Evolutionary conservation across 2,797 vertebrate species (phyloP).

Genomic region (Chaenodraco wilsoni): DNA sequence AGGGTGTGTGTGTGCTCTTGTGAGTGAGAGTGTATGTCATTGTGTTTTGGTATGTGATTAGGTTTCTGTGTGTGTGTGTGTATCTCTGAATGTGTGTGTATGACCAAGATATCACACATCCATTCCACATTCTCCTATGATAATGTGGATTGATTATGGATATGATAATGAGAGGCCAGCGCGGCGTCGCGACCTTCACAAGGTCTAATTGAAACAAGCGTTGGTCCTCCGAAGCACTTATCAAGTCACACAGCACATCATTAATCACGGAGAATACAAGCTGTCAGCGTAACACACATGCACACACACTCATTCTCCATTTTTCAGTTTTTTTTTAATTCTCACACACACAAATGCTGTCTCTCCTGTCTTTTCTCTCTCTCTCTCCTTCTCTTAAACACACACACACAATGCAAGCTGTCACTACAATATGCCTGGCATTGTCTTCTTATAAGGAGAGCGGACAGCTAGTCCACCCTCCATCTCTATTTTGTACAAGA

Average conservation of each 20-base stretch:
- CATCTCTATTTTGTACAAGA: slow-evolving; percentile 77
- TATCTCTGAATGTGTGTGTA: slow-evolving; percentile 56
- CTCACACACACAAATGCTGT: slow-evolving; percentile 29
- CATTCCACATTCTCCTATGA: slow-evolving; percentile 81
- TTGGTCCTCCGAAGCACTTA: slow-evolving; percentile 86
- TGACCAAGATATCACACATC: slow-evolving; percentile 82
- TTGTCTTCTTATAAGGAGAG: slow-evolving; percentile 81
- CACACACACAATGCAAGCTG: slow-evolving; percentile 78
- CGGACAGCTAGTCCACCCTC: slow-evolving; percentile 84
- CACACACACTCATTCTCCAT: slow-evolving; percentile 51
- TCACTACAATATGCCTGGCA: slow-evolving; percentile 81
- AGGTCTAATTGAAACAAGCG: slow-evolving; percentile 87
- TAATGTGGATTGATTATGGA: slow-evolving; percentile 87
- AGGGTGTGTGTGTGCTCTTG: slow-evolving; percentile 60
- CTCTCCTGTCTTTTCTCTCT: slow-evolving; percentile 23
- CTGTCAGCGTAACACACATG: slow-evolving; percentile 78
- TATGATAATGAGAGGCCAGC: slow-evolving; percentile 86
- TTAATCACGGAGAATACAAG: slow-evolving; percentile 85
- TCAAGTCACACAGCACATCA: slow-evolving; percentile 86
- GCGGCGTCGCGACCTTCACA: slow-evolving; percentile 84
- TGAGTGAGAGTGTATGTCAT: slow-evolving; percentile 81
- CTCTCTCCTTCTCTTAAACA: slow-evolving; percentile 34
- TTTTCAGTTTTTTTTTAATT: slow-evolving; percentile 74
- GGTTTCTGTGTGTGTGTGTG: slow-evolving; percentile 54
- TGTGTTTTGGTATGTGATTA: slow-evolving; percentile 84